A percentile compares a stretch with the other conserved stretches of the same genome.
These are phyloP conservation scores for Brachyrhaphis roseni DNA, from an alignment of 2,797 vertebrate species.

Conservation along the genomic window DNA sequence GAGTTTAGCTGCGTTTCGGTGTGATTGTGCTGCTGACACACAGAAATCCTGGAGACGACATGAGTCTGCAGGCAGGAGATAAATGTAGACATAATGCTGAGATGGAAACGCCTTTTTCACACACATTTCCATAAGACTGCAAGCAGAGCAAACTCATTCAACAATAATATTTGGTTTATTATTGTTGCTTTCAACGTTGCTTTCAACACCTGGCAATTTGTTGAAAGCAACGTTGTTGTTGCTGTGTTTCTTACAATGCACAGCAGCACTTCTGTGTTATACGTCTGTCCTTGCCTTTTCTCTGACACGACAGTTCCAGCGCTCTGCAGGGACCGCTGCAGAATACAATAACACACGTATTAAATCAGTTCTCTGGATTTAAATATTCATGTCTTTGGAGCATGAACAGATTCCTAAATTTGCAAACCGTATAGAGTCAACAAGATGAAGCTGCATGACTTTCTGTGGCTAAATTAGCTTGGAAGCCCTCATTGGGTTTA, in stretches of 20 bases:
- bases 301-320: background rate
- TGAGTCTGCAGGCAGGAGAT: constrained; percentile 30
- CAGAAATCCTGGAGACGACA: background rate
- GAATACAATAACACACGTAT: background rate
- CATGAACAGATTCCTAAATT: background rate
- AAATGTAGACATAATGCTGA: constrained; percentile 7
- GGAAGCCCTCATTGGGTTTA: background rate
- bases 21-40: constrained; percentile 11
- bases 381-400: background rate
- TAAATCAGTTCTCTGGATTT: background rate
- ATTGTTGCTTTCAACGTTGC: too few relatives aligned
- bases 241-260: background rate
- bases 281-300: background rate
- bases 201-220: too few relatives aligned
- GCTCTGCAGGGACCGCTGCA: background rate
- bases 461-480: background rate
- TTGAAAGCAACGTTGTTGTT: background rate
- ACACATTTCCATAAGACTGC: background rate
- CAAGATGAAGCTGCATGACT: background rate
- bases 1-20: background rate
- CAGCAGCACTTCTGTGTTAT: background rate
- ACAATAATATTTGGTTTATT: background rate
- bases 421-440: background rate
- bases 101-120: background rate
- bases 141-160: background rate